Evolutionary conservation across 2,113 vertebrate species (phyloP).

Genomic region (Xiphophorus maculatus): DNA sequence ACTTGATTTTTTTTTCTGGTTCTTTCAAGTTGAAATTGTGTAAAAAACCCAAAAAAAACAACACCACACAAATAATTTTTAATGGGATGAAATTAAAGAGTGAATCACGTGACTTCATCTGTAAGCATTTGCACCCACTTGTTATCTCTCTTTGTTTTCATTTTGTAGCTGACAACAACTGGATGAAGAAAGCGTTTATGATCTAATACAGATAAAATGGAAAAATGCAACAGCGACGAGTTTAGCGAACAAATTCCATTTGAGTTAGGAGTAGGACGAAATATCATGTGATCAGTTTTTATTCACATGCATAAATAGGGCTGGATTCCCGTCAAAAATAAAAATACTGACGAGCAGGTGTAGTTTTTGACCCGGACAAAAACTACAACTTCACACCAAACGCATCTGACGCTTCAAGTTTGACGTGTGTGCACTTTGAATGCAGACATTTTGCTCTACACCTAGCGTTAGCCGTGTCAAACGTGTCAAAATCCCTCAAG

Average conservation of each 20-base stretch:
- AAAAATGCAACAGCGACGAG: not conserved
- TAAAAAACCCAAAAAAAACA: too few relatives aligned
- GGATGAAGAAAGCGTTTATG: not conserved
- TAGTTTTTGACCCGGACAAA: not conserved
- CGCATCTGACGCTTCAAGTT: too few relatives aligned
- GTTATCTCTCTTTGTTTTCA: not conserved
- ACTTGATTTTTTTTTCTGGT: conserved; percentile 3
- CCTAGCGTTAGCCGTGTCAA: too few relatives aligned
- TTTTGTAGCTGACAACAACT: not conserved
- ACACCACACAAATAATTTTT: not conserved
- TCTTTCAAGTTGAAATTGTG: conserved; percentile 19
- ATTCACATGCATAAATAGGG: not conserved
- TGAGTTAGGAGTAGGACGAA: too few relatives aligned
- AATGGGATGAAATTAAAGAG: conserved; percentile 12
- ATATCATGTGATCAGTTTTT: not conserved
- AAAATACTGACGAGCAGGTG: not conserved
- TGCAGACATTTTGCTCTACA: not conserved
- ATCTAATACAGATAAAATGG: not conserved
- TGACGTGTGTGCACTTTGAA: too few relatives aligned
- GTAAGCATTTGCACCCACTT: not conserved
- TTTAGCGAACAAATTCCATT: too few relatives aligned
- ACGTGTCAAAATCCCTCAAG: too few relatives aligned
- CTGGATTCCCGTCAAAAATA: not conserved
- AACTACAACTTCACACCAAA: too few relatives aligned
- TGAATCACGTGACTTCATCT: not conserved